A percentile compares a stretch with the other conserved stretches of the same genome.
Conservation (phyloP, 2,888 invertebrate species). For the Taphrorychus bicolor region DNA sequence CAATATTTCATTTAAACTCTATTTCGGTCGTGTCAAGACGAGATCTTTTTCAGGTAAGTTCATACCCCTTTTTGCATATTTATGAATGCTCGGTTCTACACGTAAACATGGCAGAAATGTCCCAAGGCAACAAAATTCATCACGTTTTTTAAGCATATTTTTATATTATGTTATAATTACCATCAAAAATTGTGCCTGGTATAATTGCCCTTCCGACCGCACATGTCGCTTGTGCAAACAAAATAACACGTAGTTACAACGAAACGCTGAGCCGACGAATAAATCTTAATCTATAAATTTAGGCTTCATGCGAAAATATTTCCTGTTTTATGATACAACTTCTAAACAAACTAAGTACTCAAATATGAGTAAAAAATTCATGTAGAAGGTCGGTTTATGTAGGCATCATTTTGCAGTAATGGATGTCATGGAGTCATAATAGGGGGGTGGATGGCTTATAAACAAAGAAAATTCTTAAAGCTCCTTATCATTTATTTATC, state of each 20-base stretch:
- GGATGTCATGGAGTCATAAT: too few relatives aligned
- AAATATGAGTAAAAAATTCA: conserved; percentile 1
- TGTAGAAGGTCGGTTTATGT: not conserved
- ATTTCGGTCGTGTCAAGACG: not conserved
- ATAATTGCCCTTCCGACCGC: not conserved
- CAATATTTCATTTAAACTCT: not conserved
- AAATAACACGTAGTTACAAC: not conserved
- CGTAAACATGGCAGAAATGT: not conserved
- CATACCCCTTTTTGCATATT: conserved; percentile 4
- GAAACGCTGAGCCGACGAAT: not conserved
- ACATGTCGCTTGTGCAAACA: not conserved
- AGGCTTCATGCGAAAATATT: conserved; percentile 1
- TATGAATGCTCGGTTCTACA: not conserved
- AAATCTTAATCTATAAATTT: conserved; percentile 8
- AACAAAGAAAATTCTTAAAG: too few relatives aligned
- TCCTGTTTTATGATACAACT: not conserved
- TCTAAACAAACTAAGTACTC: not conserved
- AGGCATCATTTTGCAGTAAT: not conserved
- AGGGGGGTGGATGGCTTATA: too few relatives aligned
- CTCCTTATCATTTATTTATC: too few relatives aligned
- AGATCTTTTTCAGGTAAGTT: conserved; percentile 4
- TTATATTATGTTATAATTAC: conserved; percentile 1
- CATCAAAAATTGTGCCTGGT: not conserved
- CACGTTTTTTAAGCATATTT: conserved; percentile 4
- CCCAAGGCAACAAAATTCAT: conserved; percentile 5